Base-by-base conservation (phyloP, 2,113 vertebrate species). In the Microtus montanus region DNA sequence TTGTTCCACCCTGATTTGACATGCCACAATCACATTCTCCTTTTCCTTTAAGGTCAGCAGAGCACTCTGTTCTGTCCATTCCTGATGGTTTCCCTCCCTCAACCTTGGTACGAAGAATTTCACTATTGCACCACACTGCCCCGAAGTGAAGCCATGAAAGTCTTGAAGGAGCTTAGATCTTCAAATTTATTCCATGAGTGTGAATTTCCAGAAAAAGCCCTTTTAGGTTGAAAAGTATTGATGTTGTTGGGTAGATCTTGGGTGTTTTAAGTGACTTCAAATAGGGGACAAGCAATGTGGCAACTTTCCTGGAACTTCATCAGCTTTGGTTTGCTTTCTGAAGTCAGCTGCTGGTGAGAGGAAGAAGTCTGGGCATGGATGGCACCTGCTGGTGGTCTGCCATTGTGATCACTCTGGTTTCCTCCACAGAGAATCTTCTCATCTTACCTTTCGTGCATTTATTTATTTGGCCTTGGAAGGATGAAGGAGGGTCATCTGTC, bases 271-370 rank as follows among this genome's bases (percentile, higher is more conserved):
- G 54, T 78, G n/a, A 74, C 91, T 64, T 96, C 95, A 92, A 63
- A 52, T 90, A 95, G 71, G 64, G 49, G 80, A 75, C 54, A 22
- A 30, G 91, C 70, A n/a, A 70, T 58, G 83, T 83, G 89, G 92
- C 89, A 87, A 58, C 90, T 96, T 90, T 96, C 86, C 91, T 94
- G 87, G 93, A 96, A 91, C 17, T 79, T 94, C 83, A 75, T 74
- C 66, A 78, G 89, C 61, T 33, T 90, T 92, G 41, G 82, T 61
- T 91, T 93, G 75, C 86, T 91, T 97, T 95, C 88, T 80, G 91
- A 96, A 96, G 70, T 91, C 89, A 70, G 86, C 74, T 87, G 86
- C 79, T 54, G 70, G 92, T 85, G 71, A 52, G n/a, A 87, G 44
- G n/a, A 41, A n/a, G 82, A 79, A 70, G 86, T 68, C 24, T 38